Evolutionary conservation across 2,113 vertebrate species (phyloP).

Genomic region (Tupaia tana): DNA sequence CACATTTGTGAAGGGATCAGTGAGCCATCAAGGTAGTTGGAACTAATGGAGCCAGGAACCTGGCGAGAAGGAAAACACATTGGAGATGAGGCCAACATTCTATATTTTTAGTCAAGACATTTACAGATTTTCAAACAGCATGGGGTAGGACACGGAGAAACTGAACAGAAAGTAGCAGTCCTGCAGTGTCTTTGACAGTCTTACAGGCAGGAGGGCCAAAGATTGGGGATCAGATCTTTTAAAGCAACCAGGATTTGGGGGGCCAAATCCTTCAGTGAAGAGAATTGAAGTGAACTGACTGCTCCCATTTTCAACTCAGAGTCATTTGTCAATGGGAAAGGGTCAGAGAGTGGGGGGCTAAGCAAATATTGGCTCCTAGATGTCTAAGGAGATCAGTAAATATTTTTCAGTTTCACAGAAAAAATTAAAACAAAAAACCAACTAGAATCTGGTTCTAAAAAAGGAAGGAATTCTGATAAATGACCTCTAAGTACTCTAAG

Average conservation of each 20-base stretch:
- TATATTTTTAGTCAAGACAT: neutral
- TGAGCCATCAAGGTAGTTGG: neutral
- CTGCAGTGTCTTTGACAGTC: neutral
- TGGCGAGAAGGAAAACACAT: neutral
- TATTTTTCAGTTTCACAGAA: neutral
- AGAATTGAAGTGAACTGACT: neutral
- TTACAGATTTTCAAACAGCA: constrained; percentile 36
- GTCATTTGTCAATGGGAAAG: neutral
- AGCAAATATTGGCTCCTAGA: neutral
- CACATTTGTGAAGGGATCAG: neutral
- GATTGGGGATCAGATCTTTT: neutral
- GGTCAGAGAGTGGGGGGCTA: neutral
- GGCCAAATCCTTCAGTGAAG: neutral
- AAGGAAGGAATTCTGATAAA: neutral
- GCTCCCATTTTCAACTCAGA: neutral
- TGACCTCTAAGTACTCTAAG: neutral
- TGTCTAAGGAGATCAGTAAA: neutral
- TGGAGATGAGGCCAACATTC: neutral
- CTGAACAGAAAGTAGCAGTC: neutral
- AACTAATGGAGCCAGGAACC: neutral
- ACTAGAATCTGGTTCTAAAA: neutral
- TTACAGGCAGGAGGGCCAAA: neutral
- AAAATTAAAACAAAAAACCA: neutral
- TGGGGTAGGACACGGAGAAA: neutral
- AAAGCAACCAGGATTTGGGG: neutral